Percentiles rank a stretch among this genome's conserved stretches.
Evolutionary conservation across 2,888 invertebrate species (phyloP).

Genomic region (Pelosia muscerda): DNA sequence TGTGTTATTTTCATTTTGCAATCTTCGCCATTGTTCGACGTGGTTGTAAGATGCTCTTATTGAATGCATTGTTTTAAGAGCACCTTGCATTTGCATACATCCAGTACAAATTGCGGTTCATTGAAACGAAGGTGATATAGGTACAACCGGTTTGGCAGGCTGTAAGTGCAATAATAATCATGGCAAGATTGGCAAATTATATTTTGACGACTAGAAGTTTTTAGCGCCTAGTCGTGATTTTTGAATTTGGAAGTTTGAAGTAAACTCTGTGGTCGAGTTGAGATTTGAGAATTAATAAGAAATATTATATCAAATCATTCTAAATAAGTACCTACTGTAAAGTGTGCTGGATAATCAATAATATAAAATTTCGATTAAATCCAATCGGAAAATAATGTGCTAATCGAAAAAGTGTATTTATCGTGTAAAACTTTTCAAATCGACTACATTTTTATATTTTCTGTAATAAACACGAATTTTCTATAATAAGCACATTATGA

Average conservation of each 20-base stretch:
- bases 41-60: conserved; percentile 43
- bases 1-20: conserved; percentile 41
- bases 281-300: too few relatives aligned
- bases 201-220: background rate
- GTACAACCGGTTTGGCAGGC: conserved; percentile 5
- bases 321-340: too few relatives aligned
- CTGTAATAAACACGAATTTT: background rate
- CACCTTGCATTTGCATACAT: conserved; percentile 39
- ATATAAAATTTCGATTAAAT: too few relatives aligned
- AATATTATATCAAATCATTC: too few relatives aligned
- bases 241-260: too few relatives aligned
- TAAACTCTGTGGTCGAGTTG: too few relatives aligned
- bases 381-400: too few relatives aligned
- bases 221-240: too few relatives aligned
- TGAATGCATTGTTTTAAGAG: conserved; percentile 52
- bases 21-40: conserved; percentile 52
- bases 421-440: too few relatives aligned
- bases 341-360: too few relatives aligned
- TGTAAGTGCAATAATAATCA: background rate
- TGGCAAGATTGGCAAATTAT: background rate
- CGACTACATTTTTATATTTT: background rate
- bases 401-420: too few relatives aligned
- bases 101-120: background rate
- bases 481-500: too few relatives aligned
- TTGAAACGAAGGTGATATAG: conserved; percentile 7